Evolutionary conservation across 2,113 vertebrate genomes (phyloP).

Genomic region (Ia io): DNA sequence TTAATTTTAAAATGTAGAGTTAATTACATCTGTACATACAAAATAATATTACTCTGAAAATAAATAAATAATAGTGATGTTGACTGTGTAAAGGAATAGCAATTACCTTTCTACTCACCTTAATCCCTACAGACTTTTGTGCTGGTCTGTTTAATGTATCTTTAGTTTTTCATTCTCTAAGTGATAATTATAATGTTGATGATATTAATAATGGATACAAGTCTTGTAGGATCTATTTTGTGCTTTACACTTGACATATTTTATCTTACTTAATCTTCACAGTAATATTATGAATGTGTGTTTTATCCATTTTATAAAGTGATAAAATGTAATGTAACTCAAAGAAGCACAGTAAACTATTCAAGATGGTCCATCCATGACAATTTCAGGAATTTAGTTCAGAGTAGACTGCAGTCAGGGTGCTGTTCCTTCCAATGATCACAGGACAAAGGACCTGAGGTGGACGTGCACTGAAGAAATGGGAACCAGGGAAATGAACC

Average conservation of each 20-base stretch:
- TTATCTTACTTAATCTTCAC: neutral
- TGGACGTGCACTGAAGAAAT: neutral
- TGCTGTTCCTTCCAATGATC: neutral
- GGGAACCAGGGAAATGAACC: neutral
- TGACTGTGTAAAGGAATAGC: neutral
- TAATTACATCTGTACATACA: neutral
- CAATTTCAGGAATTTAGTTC: neutral
- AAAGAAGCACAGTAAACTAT: neutral
- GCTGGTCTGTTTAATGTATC: neutral
- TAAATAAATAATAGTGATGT: neutral
- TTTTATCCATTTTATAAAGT: neutral
- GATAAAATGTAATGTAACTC: neutral
- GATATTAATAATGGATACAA: neutral
- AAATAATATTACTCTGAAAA: slow-evolving; percentile 6
- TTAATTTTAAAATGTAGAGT: neutral
- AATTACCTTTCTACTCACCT: neutral
- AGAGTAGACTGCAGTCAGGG: neutral
- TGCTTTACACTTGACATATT: neutral
- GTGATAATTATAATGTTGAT: neutral
- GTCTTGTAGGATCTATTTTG: slow-evolving; percentile 8
- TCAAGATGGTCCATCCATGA: neutral
- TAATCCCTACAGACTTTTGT: neutral
- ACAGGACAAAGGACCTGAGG: neutral
- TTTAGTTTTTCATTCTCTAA: neutral
- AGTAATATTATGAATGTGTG: neutral